phyloP scores from a whole-genome alignment of 2,797 vertebrate genomes.

The Glyptemys insculpta region DNA sequence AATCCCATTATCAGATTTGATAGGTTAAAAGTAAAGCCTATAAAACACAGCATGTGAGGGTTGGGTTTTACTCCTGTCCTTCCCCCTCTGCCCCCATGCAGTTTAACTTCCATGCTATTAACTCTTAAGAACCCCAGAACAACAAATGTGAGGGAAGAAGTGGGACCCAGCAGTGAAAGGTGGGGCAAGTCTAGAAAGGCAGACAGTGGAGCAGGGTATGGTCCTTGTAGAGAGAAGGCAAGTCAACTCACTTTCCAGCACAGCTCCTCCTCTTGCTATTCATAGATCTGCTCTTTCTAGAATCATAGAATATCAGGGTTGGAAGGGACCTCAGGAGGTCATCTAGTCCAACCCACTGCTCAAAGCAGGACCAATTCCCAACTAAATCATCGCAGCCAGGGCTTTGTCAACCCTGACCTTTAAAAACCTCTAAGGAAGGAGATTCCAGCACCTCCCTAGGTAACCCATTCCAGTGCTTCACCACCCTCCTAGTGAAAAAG shows the following conservation, averaged over 20 bases:
- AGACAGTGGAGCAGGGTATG: neutral
- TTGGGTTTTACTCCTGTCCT: constrained; percentile 18
- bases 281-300: neutral
- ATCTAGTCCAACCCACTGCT: no score
- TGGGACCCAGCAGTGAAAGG: neutral
- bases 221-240: neutral
- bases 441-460: no score
- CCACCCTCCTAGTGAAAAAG: no score
- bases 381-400: no score
- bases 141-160: constrained; percentile 19
- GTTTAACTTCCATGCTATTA: constrained; percentile 55
- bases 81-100: neutral
- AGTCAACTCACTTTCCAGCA: neutral
- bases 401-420: no score
- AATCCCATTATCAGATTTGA: neutral
- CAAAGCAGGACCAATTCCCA: no score
- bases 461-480: no score
- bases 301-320: no score
- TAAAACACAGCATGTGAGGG: constrained; percentile 6
- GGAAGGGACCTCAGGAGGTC: no score
- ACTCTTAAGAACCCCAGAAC: neutral
- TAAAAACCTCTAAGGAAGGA: no score
- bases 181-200: neutral
- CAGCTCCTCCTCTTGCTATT: neutral
- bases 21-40: constrained; percentile 26